Conservation (phyloP, 1,140 invertebrate genomes). For the Drosophila lowei region DNA sequence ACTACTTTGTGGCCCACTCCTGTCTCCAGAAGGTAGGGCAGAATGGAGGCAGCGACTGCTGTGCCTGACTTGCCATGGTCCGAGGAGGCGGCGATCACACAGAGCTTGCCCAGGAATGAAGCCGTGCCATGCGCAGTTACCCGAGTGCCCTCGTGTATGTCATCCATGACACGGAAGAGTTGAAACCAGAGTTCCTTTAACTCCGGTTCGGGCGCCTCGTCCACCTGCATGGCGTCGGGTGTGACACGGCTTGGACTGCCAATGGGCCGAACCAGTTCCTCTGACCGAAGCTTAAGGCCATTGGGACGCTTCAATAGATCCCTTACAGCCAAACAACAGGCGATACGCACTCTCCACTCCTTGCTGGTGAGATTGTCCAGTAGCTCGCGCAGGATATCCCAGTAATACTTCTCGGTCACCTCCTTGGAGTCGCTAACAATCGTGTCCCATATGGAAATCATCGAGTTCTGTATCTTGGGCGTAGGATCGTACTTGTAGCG, state of each 20-base stretch:
- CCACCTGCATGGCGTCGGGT: slow-evolving; percentile 52
- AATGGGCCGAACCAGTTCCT: slow-evolving; percentile 42
- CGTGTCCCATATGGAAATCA: slow-evolving; percentile 95
- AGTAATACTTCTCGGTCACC: slow-evolving; percentile 94
- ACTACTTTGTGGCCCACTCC: slow-evolving; percentile 91
- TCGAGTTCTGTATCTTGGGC: slow-evolving; percentile 94
- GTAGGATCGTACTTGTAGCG: slow-evolving; percentile 96
- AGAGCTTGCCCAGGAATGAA: slow-evolving; percentile 91
- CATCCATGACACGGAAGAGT: slow-evolving; percentile 95
- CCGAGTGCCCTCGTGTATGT: slow-evolving; percentile 95
- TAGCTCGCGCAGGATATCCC: slow-evolving; percentile 93
- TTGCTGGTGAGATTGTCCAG: slow-evolving; percentile 91
- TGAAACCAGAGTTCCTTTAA: slow-evolving; percentile 91
- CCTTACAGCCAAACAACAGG: slow-evolving; percentile 93
- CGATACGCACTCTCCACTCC: slow-evolving; percentile 95
- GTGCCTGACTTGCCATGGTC: slow-evolving; percentile 91
- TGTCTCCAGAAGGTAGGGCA: slow-evolving; percentile 91
- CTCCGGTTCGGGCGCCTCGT: slow-evolving; percentile 82
- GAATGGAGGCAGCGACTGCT: slow-evolving; percentile 89
- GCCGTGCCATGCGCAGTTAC: slow-evolving; percentile 90
- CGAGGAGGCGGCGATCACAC: slow-evolving; percentile 90
- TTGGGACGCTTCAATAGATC: slow-evolving; percentile 89
- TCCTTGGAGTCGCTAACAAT: slow-evolving; percentile 93
- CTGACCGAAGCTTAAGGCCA: slow-evolving; percentile 69
- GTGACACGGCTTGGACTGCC: slow-evolving; percentile 9